Base-by-base conservation (phyloP, 35 echinoderm and acorn worm genomes). In the Strongylocentrotus purpuratus region DNA sequence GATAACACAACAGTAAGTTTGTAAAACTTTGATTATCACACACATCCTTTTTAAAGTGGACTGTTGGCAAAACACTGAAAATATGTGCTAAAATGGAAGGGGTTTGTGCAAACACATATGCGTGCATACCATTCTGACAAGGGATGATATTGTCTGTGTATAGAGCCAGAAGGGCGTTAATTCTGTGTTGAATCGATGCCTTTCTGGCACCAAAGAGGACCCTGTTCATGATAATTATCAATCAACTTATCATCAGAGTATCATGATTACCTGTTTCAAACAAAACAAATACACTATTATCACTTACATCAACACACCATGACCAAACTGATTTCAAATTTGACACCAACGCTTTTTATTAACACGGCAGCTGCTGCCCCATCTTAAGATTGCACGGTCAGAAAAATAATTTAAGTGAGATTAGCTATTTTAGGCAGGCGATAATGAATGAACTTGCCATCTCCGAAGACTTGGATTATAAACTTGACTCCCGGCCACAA, bases 391-490 rank as follows among this genome's bases (percentile, higher is more conserved):
- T 78, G 65, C 65, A 78, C 25, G 65, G 65, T 78, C 65, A 78
- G 65, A 78, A 78, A 78, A 78, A 22, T 78, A 78, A n/a, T 78
- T 18, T 18, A 15, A 28, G 65, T 28, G 22, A 78, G 65, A 78
- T 78, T 78, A 78, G 65, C 65, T 78, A n/a, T 78, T 78, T 78
- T 78, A 78, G 65, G 65, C 65, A 78, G 22, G 65, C 18, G 65
- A 78, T 78, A 78, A 78, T 78, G 65, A 78, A 78, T 78, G 65
- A 78, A 78, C 65, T 78, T 78, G 65, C 65, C 65, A 22, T 78
- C 65, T 78, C 20, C 20, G 4, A 78, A 78, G 65, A 78, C 28
- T 22, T 78, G 50, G 65, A 78, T 78, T n/a, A 78, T 78, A 78
- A 59, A 78, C 65, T n/a, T 78, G 25, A 78, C 65, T 78, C 65